phyloP scores from a whole-genome alignment of 2,797 vertebrate species.

The Enteromius anoplus region DNA sequence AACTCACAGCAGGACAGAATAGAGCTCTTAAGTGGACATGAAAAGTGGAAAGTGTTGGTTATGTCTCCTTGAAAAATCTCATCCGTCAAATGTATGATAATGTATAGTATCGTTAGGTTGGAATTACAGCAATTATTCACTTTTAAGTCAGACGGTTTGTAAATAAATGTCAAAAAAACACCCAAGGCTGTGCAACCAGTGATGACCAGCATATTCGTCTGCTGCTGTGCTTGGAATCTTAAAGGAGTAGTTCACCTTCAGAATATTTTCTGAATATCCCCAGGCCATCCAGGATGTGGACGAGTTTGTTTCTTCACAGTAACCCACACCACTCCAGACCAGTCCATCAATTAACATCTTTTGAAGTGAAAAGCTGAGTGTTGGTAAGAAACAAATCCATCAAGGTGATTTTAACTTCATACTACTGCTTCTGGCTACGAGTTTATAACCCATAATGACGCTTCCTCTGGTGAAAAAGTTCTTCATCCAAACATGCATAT shows the following conservation, averaged over 20 bases:
- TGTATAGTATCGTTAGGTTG: slow-evolving; percentile 16
- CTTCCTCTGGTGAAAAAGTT: background rate
- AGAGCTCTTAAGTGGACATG: background rate
- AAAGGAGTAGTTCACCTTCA: background rate
- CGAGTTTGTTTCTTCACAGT: background rate
- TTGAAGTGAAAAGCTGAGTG: background rate
- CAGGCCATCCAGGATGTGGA: background rate
- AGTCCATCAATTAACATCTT: background rate
- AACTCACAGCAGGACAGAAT: background rate
- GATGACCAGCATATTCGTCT: slow-evolving; percentile 3
- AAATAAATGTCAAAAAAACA: slow-evolving; percentile 22
- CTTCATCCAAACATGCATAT: background rate
- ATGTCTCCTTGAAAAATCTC: background rate
- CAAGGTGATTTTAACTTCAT: background rate
- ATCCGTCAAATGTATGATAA: background rate
- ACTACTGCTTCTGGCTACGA: background rate
- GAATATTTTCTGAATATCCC: background rate
- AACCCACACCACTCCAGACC: background rate
- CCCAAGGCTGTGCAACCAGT: background rate
- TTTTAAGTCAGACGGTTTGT: background rate
- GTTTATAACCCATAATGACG: background rate
- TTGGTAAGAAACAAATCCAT: background rate
- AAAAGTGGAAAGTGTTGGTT: background rate
- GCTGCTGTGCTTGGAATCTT: background rate
- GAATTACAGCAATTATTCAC: slow-evolving; percentile 18